These are phyloP conservation scores for Notothenia rossii DNA, from an alignment of 2,113 vertebrate genomes.

Conservation along the genomic window DNA sequence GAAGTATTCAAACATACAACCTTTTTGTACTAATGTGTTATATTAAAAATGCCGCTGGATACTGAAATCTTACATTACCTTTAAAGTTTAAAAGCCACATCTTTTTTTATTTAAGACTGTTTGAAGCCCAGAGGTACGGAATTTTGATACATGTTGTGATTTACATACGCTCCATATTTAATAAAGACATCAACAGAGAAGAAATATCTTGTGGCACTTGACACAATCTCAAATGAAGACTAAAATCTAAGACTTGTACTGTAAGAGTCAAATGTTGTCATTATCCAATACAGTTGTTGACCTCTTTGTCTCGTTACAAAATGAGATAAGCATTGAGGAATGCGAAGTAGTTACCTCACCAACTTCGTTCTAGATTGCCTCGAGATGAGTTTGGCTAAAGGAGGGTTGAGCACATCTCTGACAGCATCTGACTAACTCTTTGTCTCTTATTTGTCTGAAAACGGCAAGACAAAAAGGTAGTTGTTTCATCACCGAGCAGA, in stretches of 20 bases:
- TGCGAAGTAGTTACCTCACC: constrained; percentile 40
- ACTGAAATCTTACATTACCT: background rate
- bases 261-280: constrained; percentile 18
- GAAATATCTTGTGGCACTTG: constrained; percentile 13
- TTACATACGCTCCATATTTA: background rate
- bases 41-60: background rate
- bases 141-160: background rate
- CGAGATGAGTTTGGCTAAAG: constrained; percentile 30
- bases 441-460: constrained; percentile 46
- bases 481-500: constrained; percentile 49
- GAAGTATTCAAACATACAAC: background rate
- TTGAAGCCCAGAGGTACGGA: background rate
- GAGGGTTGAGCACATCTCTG: constrained; percentile 33
- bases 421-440: constrained; percentile 46
- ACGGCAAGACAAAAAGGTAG: constrained; percentile 27
- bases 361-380: constrained; percentile 37
- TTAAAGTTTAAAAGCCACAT: constrained; percentile 3
- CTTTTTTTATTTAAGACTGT: too few species aligned
- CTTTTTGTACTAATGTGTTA: background rate
- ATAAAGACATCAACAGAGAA: background rate
- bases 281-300: constrained; percentile 29
- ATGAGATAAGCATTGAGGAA: constrained; percentile 17
- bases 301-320: constrained; percentile 12
- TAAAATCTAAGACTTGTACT: constrained; percentile 9
- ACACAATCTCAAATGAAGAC: constrained; percentile 5